phyloP scores from a whole-genome alignment of 2,113 vertebrate genomes.

The Cavia porcellus region DNA sequence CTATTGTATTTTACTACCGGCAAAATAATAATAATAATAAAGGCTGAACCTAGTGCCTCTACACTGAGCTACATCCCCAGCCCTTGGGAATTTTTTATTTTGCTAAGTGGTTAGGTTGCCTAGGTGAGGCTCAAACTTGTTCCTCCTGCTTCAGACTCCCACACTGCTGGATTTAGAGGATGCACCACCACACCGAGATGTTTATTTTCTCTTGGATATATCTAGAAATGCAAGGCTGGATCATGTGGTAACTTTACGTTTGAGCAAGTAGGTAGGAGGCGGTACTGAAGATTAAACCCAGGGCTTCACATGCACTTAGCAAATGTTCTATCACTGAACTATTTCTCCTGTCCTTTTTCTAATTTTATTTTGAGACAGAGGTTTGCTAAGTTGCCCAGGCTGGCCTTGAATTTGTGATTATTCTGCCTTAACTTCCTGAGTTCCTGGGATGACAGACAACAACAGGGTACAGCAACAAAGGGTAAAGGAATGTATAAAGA shows the following conservation, averaged over 20 bases:
- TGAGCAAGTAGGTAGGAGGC: neutral
- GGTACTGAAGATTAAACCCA: neutral
- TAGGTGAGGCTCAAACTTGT: neutral
- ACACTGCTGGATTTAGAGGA: neutral
- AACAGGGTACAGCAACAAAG: neutral
- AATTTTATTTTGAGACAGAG: neutral
- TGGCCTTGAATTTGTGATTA: neutral
- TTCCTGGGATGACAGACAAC: neutral
- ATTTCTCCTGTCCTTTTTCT: neutral
- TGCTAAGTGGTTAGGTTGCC: neutral
- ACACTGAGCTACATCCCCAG: neutral
- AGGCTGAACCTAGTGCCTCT: too few relatives aligned
- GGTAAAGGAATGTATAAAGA: slow-evolving; percentile 15
- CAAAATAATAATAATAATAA: too few relatives aligned
- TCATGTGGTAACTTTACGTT: neutral
- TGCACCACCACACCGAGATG: neutral
- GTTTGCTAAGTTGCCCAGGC: neutral
- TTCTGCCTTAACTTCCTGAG: neutral
- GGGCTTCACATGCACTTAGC: neutral
- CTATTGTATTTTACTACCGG: too few relatives aligned
- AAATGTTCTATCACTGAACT: neutral
- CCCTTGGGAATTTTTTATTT: neutral
- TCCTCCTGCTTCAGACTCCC: neutral
- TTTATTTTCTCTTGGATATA: neutral
- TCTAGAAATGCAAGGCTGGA: neutral